These are phyloP conservation scores for Thymelicus acteon DNA, from an alignment of 2,888 invertebrate species.

Conservation along the genomic window DNA sequence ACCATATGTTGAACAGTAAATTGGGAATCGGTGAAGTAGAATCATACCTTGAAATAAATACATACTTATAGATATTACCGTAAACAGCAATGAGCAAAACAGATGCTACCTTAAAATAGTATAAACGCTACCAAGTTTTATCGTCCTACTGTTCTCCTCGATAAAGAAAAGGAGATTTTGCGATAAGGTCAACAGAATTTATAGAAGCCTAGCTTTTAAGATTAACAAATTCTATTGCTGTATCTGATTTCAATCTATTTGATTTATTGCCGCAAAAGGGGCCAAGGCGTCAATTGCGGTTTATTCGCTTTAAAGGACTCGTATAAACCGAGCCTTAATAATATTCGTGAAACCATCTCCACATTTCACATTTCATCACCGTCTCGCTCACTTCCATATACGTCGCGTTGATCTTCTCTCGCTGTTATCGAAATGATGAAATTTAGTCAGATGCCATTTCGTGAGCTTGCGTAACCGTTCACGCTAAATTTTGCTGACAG, in stretches of 20 bases:
- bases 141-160: constrained; percentile 14
- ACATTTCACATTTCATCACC: constrained; percentile 72
- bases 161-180: constrained; percentile 25
- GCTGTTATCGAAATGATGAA: constrained; percentile 75
- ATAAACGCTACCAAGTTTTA: constrained; percentile 11
- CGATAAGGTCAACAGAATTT: constrained; percentile 32
- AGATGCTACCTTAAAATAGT: constrained; percentile 11
- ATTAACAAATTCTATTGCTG: constrained; percentile 30
- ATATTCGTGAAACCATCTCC: constrained; percentile 48
- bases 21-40: constrained; percentile 17
- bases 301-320: constrained; percentile 28
- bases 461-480: constrained; percentile 71
- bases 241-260: constrained; percentile 29
- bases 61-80: constrained; percentile 16
- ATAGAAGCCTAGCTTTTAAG: constrained; percentile 10
- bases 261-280: constrained; percentile 29
- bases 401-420: constrained; percentile 72
- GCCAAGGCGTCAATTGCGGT: constrained; percentile 22
- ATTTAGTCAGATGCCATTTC: constrained; percentile 82
- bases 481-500: constrained; percentile 84
- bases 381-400: constrained; percentile 62
- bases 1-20: constrained; percentile 20
- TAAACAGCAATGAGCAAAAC: constrained; percentile 15
- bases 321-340: constrained; percentile 13
- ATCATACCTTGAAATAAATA: constrained; percentile 23